Conservation (phyloP, 2,888 invertebrate species). For the Idaea biselata region DNA sequence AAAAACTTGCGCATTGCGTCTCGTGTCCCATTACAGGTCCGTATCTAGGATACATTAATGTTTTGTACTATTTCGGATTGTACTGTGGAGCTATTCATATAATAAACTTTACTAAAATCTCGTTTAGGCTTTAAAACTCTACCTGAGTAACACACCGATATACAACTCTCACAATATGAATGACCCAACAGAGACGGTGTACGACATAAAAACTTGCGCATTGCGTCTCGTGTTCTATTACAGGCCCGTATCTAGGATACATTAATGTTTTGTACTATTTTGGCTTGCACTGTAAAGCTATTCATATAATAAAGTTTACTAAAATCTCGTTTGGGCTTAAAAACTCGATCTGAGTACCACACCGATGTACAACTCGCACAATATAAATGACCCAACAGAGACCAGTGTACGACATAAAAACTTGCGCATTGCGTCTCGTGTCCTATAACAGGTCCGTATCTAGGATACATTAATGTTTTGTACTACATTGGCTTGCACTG, state of each 20-base stretch:
- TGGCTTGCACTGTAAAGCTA: no score
- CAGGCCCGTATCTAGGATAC: conserved; percentile 12
- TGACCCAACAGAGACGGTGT: conserved; percentile 1
- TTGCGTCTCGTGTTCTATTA: conserved; percentile 47
- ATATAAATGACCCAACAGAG: conserved; percentile 4
- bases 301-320: no score
- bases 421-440: conserved; percentile 48
- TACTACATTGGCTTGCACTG: no score
- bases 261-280: background rate
- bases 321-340: no score
- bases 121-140: background rate
- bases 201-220: conserved; percentile 39
- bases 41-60: background rate
- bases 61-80: no score
- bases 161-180: background rate
- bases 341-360: background rate
- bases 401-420: conserved; percentile 27
- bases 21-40: conserved; percentile 41
- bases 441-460: conserved; percentile 33
- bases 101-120: no score
- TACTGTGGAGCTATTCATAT: no score
- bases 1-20: conserved; percentile 47
- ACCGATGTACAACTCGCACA: background rate
- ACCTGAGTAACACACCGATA: background rate
- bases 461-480: background rate